These are phyloP conservation scores for Prionace glauca DNA, from an alignment of 2,797 vertebrate species.

Conservation along the genomic window DNA sequence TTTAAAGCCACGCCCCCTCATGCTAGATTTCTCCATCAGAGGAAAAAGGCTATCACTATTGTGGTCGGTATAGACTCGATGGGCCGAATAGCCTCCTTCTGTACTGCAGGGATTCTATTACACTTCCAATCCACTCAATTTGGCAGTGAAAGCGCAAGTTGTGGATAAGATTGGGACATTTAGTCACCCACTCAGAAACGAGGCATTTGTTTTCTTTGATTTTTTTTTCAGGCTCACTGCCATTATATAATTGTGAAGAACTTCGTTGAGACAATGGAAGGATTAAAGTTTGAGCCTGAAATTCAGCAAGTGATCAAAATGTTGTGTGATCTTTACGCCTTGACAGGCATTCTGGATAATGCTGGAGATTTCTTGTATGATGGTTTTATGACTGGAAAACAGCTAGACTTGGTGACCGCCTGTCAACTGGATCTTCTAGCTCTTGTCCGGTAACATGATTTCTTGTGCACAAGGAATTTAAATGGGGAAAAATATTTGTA, in stretches of 20 bases:
- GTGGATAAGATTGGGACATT: too few species aligned
- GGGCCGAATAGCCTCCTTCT: too few species aligned
- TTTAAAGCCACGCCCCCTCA: too few species aligned
- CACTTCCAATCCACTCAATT: too few species aligned
- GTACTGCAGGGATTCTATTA: too few species aligned
- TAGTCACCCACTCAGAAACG: too few species aligned
- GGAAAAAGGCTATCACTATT: too few species aligned
- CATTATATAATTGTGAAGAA: constrained; percentile 57
- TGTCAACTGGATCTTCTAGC: constrained; percentile 57
- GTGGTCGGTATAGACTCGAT: too few species aligned
- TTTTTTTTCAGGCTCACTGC: constrained; percentile 60
- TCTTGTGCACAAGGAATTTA: not conserved
- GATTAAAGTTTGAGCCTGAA: constrained; percentile 48
- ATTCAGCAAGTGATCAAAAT: constrained; percentile 55
- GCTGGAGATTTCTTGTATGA: constrained; percentile 57
- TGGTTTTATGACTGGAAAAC: constrained; percentile 55
- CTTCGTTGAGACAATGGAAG: constrained; percentile 53
- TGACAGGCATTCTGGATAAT: constrained; percentile 56
- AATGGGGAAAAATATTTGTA: not conserved
- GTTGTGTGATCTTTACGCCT: constrained; percentile 61
- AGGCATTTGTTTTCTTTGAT: not conserved
- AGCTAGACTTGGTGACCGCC: constrained; percentile 54
- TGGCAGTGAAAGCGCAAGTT: too few species aligned
- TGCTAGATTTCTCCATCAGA: too few species aligned
- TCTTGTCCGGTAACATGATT: constrained; percentile 57